Evolutionary conservation across 2,113 vertebrate genomes (phyloP).

Genomic region (Syngnathus typhle): DNA sequence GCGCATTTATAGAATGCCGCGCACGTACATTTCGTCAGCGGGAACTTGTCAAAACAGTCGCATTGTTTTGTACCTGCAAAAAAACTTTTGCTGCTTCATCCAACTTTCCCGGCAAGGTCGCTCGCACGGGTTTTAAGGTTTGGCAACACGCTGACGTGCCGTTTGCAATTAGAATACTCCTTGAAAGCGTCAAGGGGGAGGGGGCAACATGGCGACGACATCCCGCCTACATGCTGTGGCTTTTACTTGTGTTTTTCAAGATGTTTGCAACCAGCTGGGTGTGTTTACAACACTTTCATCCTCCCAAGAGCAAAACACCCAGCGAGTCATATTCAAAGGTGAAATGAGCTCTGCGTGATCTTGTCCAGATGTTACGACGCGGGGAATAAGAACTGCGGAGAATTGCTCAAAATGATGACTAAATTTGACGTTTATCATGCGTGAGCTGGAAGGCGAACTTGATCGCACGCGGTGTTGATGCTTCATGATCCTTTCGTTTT

Average conservation of each 20-base stretch:
- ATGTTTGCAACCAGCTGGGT: background rate
- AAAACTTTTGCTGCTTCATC: conserved; percentile 16
- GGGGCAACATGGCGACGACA: background rate
- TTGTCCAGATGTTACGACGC: conserved; percentile 1
- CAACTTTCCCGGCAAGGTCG: background rate
- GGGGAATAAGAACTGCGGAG: background rate
- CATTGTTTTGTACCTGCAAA: conserved; percentile 23
- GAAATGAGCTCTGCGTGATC: background rate
- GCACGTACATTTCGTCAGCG: conserved; percentile 18
- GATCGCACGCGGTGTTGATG: background rate
- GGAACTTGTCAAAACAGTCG: conserved; percentile 36
- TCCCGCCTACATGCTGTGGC: background rate
- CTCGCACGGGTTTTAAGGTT: conserved; percentile 7
- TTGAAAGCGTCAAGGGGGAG: conserved; percentile 8
- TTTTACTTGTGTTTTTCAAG: conserved; percentile 1
- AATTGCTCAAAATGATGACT: conserved; percentile 2
- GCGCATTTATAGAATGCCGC: conserved; percentile 43
- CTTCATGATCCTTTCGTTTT: too few species aligned
- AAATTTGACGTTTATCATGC: conserved; percentile 6
- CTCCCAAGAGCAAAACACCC: background rate
- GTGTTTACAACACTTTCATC: conserved; percentile 1
- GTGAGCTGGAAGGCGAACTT: background rate
- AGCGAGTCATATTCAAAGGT: background rate
- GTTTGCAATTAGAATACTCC: conserved; percentile 11
- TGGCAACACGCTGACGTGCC: conserved; percentile 6